These are phyloP conservation scores for Limnodromus scolopaceus DNA, from an alignment of 2,797 vertebrate genomes.

Conservation along the genomic window DNA sequence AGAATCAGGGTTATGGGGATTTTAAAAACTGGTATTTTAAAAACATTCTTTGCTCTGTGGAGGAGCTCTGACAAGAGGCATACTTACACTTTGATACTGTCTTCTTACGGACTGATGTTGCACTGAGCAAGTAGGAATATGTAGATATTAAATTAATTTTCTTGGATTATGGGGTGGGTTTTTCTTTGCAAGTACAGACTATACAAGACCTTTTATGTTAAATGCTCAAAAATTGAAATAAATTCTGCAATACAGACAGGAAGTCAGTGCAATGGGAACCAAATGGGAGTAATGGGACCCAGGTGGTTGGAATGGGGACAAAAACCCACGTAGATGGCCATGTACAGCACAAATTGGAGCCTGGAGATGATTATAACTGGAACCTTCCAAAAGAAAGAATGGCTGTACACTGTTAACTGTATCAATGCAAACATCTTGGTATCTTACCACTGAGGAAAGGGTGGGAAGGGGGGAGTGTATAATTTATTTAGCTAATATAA, in stretches of 20 bases:
- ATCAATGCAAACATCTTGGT: not conserved
- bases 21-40: not conserved
- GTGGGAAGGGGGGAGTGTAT: not conserved
- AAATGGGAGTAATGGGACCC: conserved; percentile 59
- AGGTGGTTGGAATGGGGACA: conserved; percentile 59
- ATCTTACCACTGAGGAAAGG: not conserved
- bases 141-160: not conserved
- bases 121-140: not conserved
- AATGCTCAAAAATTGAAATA: conserved; percentile 37
- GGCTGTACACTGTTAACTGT: not conserved
- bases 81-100: not conserved
- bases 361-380: conserved; percentile 38
- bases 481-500: not conserved
- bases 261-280: conserved; percentile 52
- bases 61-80: not conserved
- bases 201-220: not conserved
- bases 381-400: conserved; percentile 11
- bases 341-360: not conserved
- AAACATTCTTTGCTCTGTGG: not conserved
- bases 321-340: not conserved
- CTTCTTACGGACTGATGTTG: not conserved
- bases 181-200: accelerated
- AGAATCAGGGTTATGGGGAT: not conserved
- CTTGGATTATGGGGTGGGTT: not conserved
- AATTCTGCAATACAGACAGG: conserved; percentile 39